Conservation (phyloP, 2,797 vertebrate genomes). For the Hafferia zeledoni region DNA sequence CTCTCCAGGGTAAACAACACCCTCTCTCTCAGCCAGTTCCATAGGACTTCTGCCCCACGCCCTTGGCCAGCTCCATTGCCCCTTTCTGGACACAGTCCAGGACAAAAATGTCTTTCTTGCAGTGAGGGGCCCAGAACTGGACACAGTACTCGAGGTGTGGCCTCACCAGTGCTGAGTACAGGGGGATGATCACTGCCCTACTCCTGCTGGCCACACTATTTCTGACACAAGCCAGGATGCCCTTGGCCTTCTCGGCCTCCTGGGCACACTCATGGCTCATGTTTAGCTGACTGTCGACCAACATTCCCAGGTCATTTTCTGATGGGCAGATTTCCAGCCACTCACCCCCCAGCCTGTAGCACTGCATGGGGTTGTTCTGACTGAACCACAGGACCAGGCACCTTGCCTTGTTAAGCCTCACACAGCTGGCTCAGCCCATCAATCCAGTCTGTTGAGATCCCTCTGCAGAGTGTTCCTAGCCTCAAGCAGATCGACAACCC, state of each 20-base stretch:
- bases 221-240: neutral
- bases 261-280: neutral
- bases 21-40: neutral
- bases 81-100: neutral
- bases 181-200: neutral
- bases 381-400: neutral
- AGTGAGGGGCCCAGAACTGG: neutral
- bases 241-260: neutral
- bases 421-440: rapidly evolving
- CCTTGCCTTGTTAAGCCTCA: neutral
- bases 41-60: neutral
- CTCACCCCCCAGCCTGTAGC: neutral
- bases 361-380: neutral
- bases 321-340: neutral
- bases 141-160: neutral
- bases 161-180: rapidly evolving
- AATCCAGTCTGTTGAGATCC: neutral
- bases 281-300: neutral
- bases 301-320: neutral
- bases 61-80: rapidly evolving
- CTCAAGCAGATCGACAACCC: neutral
- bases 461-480: neutral
- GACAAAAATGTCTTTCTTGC: neutral
- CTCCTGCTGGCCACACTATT: rapidly evolving
- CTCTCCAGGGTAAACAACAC: neutral